A percentile compares a stretch with the other conserved stretches of the same genome.
phyloP scores from a whole-genome alignment of 2,888 invertebrate genomes.

The Hypolimnas misippus region DNA sequence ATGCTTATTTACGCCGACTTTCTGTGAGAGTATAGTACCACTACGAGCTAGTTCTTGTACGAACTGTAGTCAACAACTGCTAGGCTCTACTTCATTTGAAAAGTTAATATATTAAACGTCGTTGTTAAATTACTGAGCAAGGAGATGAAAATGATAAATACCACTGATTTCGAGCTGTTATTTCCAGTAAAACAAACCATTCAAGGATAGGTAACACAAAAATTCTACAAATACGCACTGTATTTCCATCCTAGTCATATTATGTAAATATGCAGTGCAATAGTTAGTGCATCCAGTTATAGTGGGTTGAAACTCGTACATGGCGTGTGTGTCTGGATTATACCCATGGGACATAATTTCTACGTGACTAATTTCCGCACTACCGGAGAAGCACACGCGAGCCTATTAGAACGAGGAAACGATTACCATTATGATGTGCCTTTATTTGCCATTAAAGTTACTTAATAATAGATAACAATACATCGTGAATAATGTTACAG shows the following conservation, averaged over 20 bases:
- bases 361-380: constrained; percentile 68
- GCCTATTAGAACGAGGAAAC: constrained; percentile 49
- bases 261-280: constrained; percentile 70
- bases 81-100: too few relatives aligned
- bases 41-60: too few relatives aligned
- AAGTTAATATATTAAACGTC: too few relatives aligned
- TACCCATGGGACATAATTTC: constrained; percentile 76
- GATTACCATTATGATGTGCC: background rate
- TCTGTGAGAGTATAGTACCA: too few relatives aligned
- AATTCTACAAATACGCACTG: constrained; percentile 56
- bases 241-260: constrained; percentile 74
- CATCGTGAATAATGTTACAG: too few relatives aligned
- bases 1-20: too few relatives aligned
- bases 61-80: too few relatives aligned
- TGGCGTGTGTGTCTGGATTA: constrained; percentile 65
- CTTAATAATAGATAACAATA: background rate
- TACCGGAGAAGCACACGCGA: constrained; percentile 64
- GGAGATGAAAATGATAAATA: too few relatives aligned
- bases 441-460: too few relatives aligned
- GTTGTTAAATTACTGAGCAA: too few relatives aligned
- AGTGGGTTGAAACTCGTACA: constrained; percentile 75
- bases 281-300: constrained; percentile 75
- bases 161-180: too few relatives aligned
- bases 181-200: too few relatives aligned
- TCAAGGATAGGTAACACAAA: background rate